Percentiles rank a stretch among this genome's conserved stretches.
These are phyloP conservation scores for Nasonia longicornis DNA, from an alignment of 1,140 invertebrate species.

Conservation along the genomic window DNA sequence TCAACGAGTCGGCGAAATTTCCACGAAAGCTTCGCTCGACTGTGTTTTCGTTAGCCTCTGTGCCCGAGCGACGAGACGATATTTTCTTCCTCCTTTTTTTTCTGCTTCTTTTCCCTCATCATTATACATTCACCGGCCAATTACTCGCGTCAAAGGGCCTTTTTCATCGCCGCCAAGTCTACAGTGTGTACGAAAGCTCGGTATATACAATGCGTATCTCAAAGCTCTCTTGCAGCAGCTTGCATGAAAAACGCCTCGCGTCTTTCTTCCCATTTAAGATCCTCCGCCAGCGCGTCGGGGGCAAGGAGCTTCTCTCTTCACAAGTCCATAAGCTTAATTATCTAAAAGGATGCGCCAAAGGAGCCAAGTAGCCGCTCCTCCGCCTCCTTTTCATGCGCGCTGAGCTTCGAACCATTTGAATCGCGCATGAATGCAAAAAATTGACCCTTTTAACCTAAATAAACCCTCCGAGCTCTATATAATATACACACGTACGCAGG, in stretches of 20 bases:
- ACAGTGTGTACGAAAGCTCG: too few species aligned
- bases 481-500: neutral
- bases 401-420: neutral
- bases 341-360: constrained; percentile 1
- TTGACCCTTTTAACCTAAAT: constrained; percentile 31
- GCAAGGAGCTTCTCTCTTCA: neutral
- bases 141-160: neutral
- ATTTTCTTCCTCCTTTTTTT: too few species aligned
- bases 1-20: neutral
- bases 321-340: constrained; percentile 3
- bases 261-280: neutral
- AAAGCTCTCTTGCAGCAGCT: too few species aligned
- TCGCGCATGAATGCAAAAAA: neutral
- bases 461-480: neutral
- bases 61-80: too few species aligned
- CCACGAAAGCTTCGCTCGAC: too few species aligned
- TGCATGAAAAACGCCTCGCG: too few species aligned
- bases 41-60: too few species aligned
- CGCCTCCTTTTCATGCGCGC: neutral
- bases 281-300: neutral
- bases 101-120: too few species aligned
- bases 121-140: neutral
- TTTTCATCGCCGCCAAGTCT: neutral
- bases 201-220: too few species aligned
- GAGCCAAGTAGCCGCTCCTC: neutral